Base-by-base conservation (phyloP, 2,888 invertebrate species). In the Lithophane semibrunnea region DNA sequence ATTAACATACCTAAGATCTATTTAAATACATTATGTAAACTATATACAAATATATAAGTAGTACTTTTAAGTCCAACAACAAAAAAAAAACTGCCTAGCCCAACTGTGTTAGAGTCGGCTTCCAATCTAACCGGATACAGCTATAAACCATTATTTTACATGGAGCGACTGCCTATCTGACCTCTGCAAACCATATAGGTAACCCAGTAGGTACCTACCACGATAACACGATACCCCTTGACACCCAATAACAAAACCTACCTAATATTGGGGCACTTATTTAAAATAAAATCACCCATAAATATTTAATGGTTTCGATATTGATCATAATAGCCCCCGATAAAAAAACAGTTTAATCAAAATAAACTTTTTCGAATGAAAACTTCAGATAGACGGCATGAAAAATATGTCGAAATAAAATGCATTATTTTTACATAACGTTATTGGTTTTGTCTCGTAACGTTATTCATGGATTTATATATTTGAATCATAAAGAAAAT, bases 361-460 rank as follows among this genome's bases (percentile, higher is more conserved):
- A 73, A 49, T 9, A 18, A 24, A 66, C 47, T 3, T 16, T 64
- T 75, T 61, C 47, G 2, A 69, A 60, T 37, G 37, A 42, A 81
- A 61, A 24, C 16, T 24, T 60, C 12, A 16, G 64, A 65, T 21
- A n/a, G 3, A 24, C 16, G 21, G 80, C 44, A 60, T 72, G 9
- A 42, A 54, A 66, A 67, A 65, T 60, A 91, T 89, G 90, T 85
- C 82, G 71, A 65, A 80, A 74, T 81, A 90, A 82, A 84, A 93
- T 93, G 93, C 87, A 83, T 81, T 69, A 87, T 73, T 73, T 80
- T 79, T 75, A 75, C 87, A 13, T 81, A 16, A 24, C 60, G 13
- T 42, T 79, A 12, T n/a, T 88, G 18, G 42, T 84, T 49, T 13
- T 78, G 10, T 77, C 21, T 58, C 10, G 37, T 29, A 60, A 82